Base-by-base conservation (phyloP, 2,113 vertebrate genomes). In the Triplophysa tibetana region DNA sequence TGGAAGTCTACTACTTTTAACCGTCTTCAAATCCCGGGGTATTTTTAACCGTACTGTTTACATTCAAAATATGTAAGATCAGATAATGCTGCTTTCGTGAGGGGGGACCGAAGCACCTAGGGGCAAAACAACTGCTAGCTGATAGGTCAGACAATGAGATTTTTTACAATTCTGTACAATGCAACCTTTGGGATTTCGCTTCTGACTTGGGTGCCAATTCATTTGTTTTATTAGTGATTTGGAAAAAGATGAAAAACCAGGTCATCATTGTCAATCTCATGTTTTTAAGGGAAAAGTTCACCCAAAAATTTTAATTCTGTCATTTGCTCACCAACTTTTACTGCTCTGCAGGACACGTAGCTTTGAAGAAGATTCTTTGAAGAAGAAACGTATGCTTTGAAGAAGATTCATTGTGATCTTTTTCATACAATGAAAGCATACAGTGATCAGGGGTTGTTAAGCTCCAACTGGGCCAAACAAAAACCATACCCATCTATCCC, bases 191-290 rank as follows among this genome's bases (percentile, higher is more conserved):
- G 69, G 52, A 52, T 72, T 41, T 58, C 21, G 17, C 33, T 60
- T 24, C 14, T 78, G 52, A 68, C 56, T 41, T 24, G 10, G 67
- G 79, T 54, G 63, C 48, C 52, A 68, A 56, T 84, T 58, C 24
- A 41, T 77, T 24, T 74, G 52, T 52, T 68, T 19, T 58, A n/a
- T 60, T 19, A 67, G 69, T 75, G 41, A 80, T 82, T 77, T 52
- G 0, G 61, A 84, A 85, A 66, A 56, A 38, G 33, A 78, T 81
- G n/a, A 68, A 21, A 68, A 78, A 62, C 78, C 75, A 83, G 63
- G 82, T 79, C 88, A 78, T 89, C 88, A 92, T 89, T 88, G 90
- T 89, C 89, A 90, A 88, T 88, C 78, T 89, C 85, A 85, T 12
- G 26, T 77, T 72, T 85, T 82, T 75, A 14, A 70, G 23, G 43